Base-by-base conservation (phyloP, 1,140 invertebrate species). In the Sycophila sp. region DNA sequence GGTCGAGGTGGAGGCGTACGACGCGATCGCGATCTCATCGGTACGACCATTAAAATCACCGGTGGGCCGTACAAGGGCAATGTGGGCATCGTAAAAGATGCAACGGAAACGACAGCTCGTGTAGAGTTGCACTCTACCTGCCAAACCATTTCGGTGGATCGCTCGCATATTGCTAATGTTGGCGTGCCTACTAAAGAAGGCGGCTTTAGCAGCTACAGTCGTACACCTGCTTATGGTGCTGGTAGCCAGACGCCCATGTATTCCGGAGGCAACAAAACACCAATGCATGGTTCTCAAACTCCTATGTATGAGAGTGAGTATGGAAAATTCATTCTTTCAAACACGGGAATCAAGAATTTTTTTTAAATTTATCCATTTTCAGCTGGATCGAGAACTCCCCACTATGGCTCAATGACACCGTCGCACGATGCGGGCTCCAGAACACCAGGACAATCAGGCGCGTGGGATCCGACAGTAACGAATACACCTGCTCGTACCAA, bases 141-240 rank as follows among this genome's bases (percentile, higher is more conserved):
- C 82, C 96, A 98, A 83, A 99, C 97, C 0, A 99, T 99, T 74
- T 97, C 95, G 2, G 98, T 99, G n/a, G 97, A 99, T 82, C 90
- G 94, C 47, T 92, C 92, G 53, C 93, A 98, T 78, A 96, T 99
- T 74, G 91, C 91, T 4, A 91, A 92, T 75, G 94, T 95, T 66
- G 94, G 92, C 24, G 90, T 89, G 13, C 88, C 88, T 30, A 88
- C 87, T 0, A 91, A 89, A 79, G 90, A 90, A 24, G 87, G 89
- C 19, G 90, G 92, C 10, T 90, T 94, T 59, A 93, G 94, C 24
- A 92, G 92, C 24, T 96, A 96, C 85, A 91, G 88, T 49, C 89
- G 93, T 63, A 98, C 96, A 10, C 95, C 93, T 24, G 89, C 90
- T 5, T 89, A 92, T 69, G 87, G 87, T 17, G 82, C 83, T 4